Base-by-base conservation (phyloP, 2,888 invertebrate genomes). In the Drosophila mayaguana region DNA sequence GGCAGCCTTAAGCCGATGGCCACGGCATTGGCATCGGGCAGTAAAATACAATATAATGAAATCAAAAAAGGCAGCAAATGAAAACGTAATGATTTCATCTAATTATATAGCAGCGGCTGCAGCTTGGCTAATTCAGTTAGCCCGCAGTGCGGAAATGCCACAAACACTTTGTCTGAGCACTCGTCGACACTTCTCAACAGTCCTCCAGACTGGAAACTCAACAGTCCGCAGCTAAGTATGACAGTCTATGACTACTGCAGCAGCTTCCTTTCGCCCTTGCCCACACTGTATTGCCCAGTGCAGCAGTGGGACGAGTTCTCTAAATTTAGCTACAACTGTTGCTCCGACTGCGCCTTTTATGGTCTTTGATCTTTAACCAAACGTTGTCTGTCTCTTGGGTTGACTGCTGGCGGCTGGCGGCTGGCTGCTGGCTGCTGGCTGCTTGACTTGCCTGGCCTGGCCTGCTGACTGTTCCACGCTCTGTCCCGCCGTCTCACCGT, bases 31-130 rank as follows among this genome's bases (percentile, higher is more conserved):
- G 59, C 25, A 48, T 40, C 55, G 46, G 48, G 38, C 75, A 74
- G 61, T 84, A 84, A 84, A 85, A 79, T 84, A 70, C 75, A 76
- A 77, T 73, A 75, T 84, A 85, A 85, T 82, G 70, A 80, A 87
- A 87, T 85, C 75, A 80, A 74, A 80, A 83, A 75, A 73, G 70
- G 50, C 70, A 75, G 79, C 67, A 75, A 85, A 88, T 77, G 75
- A 71, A 88, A 86, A 70, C 80, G 75, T 83, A 87, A 85, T 81
- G 80, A 87, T 80, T 80, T 83, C 79, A 86, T 88, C 78, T 86
- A 88, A 88, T 88, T 88, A 88, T 80, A 81, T 40, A 2, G 79
- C 62, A n/a, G 66, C 72, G 40, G 53, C 50, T 77, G 63, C 64
- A 77, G 63, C 69, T 70, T 63, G 71, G 72, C 80, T 84, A 83